Conservation (phyloP, 2,888 invertebrate species). For the Epistrophe eligans region DNA sequence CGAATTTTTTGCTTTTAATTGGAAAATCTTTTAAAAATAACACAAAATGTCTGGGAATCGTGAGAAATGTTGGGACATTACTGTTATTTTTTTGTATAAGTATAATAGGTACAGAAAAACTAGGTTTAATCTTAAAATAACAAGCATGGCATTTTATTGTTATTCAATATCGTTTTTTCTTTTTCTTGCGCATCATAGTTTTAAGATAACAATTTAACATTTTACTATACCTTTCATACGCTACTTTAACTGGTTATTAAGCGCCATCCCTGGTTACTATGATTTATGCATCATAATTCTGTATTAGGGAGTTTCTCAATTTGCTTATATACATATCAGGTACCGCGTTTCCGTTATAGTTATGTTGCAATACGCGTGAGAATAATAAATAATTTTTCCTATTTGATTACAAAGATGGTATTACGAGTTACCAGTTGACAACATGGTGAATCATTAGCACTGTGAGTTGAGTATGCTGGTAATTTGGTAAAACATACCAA, state of each 20-base stretch:
- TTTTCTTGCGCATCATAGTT: no score
- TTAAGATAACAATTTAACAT: no score
- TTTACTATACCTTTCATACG: no score
- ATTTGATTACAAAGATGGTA: constrained; percentile 50
- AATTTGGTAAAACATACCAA: constrained; percentile 41
- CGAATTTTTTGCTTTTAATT: no score
- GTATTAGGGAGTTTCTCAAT: not conserved
- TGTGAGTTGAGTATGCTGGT: constrained; percentile 54
- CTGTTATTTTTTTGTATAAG: no score
- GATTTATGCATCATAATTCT: not conserved
- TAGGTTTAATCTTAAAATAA: no score
- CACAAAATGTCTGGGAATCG: no score
- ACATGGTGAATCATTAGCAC: constrained; percentile 54
- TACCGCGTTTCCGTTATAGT: not conserved
- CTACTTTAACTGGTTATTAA: not conserved
- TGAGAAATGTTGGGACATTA: no score
- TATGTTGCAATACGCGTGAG: not conserved
- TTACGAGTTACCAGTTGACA: constrained; percentile 22
- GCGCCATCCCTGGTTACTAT: not conserved
- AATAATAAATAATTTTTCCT: constrained; percentile 8
- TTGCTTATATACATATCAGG: not conserved
- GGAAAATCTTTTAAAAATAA: no score
- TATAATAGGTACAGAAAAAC: no score
- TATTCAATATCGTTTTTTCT: no score
- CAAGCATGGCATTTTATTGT: no score